phyloP scores from a whole-genome alignment of 2,797 vertebrate species.

The Silurus aristotelis region DNA sequence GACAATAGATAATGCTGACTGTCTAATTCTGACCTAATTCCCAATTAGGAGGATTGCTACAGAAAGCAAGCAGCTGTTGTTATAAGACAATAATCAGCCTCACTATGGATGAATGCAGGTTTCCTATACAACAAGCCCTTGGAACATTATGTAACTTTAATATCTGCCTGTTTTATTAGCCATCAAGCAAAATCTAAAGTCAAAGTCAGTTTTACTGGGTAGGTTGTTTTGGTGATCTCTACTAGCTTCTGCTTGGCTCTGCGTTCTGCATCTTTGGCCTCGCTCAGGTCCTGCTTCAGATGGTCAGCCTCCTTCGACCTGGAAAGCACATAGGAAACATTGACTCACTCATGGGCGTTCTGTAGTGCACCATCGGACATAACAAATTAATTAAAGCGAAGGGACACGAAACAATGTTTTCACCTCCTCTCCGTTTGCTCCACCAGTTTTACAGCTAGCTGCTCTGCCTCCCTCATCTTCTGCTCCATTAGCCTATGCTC shows the following conservation, averaged over 20 bases:
- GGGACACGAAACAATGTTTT: too few species aligned
- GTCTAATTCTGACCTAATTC: background rate
- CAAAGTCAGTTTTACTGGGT: conserved; percentile 43
- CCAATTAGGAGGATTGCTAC: background rate
- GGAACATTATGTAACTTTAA: too few species aligned
- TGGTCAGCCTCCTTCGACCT: conserved; percentile 91
- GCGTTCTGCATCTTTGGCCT: conserved; percentile 87
- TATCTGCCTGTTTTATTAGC: too few species aligned
- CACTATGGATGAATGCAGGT: too few species aligned
- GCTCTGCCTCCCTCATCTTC: conserved; percentile 92
- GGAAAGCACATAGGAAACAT: conserved; percentile 34
- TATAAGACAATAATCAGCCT: too few species aligned
- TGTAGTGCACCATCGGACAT: background rate
- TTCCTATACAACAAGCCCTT: too few species aligned
- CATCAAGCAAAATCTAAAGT: background rate
- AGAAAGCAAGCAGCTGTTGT: background rate
- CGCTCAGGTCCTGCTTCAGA: conserved; percentile 88
- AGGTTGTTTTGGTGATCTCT: conserved; percentile 81
- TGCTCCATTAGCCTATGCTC: conserved; percentile 94
- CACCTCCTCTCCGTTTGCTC: conserved; percentile 91
- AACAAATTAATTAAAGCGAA: background rate
- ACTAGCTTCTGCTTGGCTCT: conserved; percentile 87
- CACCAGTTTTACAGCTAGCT: conserved; percentile 88
- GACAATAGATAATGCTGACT: background rate
- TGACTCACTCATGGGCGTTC: background rate